Percentiles rank a stretch among this genome's conserved stretches.
These are phyloP conservation scores for Hoplostethus atlanticus DNA, from an alignment of 2,797 vertebrate species.

Conservation along the genomic window DNA sequence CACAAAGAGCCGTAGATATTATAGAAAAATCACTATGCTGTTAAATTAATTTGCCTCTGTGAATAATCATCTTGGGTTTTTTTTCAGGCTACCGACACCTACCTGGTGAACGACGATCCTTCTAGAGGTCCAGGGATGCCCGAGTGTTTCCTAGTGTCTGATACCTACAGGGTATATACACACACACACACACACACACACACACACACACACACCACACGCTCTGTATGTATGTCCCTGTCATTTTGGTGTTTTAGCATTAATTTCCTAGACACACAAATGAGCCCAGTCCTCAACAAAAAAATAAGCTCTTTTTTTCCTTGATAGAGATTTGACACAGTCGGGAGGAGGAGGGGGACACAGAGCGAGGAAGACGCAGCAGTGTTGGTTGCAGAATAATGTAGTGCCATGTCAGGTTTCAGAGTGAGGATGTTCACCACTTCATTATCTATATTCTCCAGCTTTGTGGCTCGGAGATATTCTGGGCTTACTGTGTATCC, in stretches of 20 bases:
- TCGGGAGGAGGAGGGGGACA: conserved; percentile 1
- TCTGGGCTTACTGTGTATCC: conserved; percentile 39
- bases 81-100: conserved; percentile 87
- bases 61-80: conserved; percentile 36
- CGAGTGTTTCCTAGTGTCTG: conserved; percentile 88
- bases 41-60: not conserved
- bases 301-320: conserved; percentile 22
- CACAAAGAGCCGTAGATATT: not conserved
- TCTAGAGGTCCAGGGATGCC: conserved; percentile 86
- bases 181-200: conserved; percentile 44
- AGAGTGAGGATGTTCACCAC: conserved; percentile 14
- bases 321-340: conserved; percentile 32
- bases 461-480: conserved; percentile 14
- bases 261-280: conserved; percentile 51
- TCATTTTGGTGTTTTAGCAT: conserved; percentile 21
- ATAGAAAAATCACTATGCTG: not conserved
- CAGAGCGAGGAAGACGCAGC: conserved; percentile 28
- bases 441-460: conserved; percentile 21
- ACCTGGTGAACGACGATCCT: conserved; percentile 88
- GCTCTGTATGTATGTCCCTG: conserved; percentile 14
- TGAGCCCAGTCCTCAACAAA: conserved; percentile 25
- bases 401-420: conserved; percentile 22
- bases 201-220: conserved; percentile 24
- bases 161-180: conserved; percentile 86
- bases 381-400: conserved; percentile 28